phyloP scores from a whole-genome alignment of 2,888 invertebrate genomes.

The Teleiodes luculella region DNA sequence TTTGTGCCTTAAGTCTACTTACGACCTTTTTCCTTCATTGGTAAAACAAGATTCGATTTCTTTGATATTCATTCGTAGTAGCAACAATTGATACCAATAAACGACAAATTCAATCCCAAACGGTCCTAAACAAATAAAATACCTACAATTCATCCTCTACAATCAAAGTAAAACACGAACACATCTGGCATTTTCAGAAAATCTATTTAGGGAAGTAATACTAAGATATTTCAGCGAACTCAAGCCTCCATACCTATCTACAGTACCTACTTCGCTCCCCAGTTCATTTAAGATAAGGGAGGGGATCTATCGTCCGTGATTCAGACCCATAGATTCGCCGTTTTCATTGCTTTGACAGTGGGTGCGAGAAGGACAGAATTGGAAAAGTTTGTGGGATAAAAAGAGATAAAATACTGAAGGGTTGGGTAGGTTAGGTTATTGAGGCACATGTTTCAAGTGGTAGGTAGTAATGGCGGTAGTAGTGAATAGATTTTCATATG shows the following conservation, averaged over 20 bases:
- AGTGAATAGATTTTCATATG: slow-evolving; percentile 48
- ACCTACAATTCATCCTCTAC: background rate
- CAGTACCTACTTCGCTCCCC: slow-evolving; percentile 56
- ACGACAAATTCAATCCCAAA: background rate
- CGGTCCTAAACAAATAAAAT: background rate
- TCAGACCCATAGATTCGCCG: slow-evolving; percentile 73
- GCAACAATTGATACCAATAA: background rate
- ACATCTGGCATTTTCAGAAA: slow-evolving; percentile 20
- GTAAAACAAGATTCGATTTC: too few species aligned
- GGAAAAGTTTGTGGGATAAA: slow-evolving; percentile 42
- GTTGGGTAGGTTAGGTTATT: slow-evolving; percentile 66
- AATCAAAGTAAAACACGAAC: slow-evolving; percentile 10
- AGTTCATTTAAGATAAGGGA: slow-evolving; percentile 73
- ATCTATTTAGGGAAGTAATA: slow-evolving; percentile 28
- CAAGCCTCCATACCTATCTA: slow-evolving; percentile 26
- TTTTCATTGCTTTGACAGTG: slow-evolving; percentile 70
- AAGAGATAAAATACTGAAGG: slow-evolving; percentile 49
- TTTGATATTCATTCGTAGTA: too few species aligned
- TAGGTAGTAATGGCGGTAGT: slow-evolving; percentile 38
- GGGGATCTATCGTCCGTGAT: slow-evolving; percentile 62
- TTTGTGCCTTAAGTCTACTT: too few species aligned
- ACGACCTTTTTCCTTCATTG: too few species aligned
- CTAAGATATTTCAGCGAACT: slow-evolving; percentile 23
- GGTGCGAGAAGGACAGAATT: slow-evolving; percentile 47
- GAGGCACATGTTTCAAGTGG: slow-evolving; percentile 53